These are phyloP conservation scores for Cavia aperea DNA, from an alignment of 2,113 vertebrate genomes.

Conservation along the genomic window DNA sequence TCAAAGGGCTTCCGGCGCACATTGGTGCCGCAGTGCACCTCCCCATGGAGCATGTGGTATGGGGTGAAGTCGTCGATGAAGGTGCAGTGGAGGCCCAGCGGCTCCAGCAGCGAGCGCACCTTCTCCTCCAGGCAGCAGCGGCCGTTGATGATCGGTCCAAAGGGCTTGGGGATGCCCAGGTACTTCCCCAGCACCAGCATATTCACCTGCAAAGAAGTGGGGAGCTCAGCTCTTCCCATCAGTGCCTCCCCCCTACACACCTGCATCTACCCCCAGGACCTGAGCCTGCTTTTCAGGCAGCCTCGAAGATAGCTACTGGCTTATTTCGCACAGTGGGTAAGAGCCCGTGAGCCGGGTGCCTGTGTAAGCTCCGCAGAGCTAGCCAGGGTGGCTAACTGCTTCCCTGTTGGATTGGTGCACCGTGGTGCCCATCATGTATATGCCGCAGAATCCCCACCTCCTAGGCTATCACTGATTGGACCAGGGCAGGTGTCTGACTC, in stretches of 20 bases:
- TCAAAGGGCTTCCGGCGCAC: conserved; percentile 80
- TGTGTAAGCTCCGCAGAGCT: not conserved
- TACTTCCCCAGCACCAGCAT: conserved; percentile 88
- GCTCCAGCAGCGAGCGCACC: conserved; percentile 81
- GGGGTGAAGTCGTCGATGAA: conserved; percentile 86
- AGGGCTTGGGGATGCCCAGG: conserved; percentile 91
- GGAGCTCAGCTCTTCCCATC: not conserved
- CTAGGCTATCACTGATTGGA: not conserved
- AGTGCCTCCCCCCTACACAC: not conserved
- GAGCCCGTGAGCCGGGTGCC: not conserved
- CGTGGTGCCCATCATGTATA: not conserved
- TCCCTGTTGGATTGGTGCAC: not conserved
- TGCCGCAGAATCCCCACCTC: not conserved
- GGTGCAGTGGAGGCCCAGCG: conserved; percentile 83
- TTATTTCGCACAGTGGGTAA: not conserved
- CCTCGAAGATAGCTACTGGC: not conserved
- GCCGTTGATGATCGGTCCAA: conserved; percentile 82
- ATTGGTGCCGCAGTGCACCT: conserved; percentile 91
- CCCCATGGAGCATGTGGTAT: conserved; percentile 83
- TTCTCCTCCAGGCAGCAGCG: conserved; percentile 83
- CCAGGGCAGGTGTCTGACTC: not conserved
- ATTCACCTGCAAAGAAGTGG: conserved; percentile 81
- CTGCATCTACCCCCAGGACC: not conserved
- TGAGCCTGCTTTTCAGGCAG: not conserved
- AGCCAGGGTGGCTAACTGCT: fast-evolving